These are phyloP conservation scores for Caranx ignobilis DNA, from an alignment of 2,113 vertebrate genomes.

Conservation along the genomic window DNA sequence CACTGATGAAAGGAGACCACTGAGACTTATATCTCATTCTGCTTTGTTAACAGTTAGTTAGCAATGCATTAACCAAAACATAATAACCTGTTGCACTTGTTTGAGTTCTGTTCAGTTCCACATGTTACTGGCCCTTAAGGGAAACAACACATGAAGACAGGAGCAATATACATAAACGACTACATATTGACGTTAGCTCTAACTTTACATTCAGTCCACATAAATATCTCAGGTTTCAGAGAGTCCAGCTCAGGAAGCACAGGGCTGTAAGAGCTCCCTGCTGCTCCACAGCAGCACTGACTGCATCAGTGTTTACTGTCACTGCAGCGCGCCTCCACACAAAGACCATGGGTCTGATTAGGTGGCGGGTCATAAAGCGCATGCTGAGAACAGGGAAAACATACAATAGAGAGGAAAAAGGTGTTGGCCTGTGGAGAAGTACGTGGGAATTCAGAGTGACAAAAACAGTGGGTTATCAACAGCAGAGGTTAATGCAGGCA, in stretches of 20 bases:
- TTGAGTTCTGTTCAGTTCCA: too few relatives aligned
- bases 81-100: too few relatives aligned
- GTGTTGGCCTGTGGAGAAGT: conserved; percentile 54
- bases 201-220: neutral
- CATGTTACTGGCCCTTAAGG: too few relatives aligned
- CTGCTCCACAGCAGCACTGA: neutral
- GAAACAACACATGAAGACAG: too few relatives aligned
- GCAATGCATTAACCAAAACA: too few relatives aligned
- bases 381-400: conserved; percentile 60
- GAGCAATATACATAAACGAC: too few relatives aligned
- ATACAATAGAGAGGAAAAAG: conserved; percentile 76
- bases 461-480: conserved; percentile 62
- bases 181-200: neutral
- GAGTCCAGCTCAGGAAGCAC: conserved; percentile 11
- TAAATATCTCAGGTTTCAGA: neutral
- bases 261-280: neutral
- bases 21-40: too few relatives aligned
- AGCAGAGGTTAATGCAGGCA: conserved; percentile 55
- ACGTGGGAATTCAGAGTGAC: conserved; percentile 48
- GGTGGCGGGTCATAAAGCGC: conserved; percentile 33
- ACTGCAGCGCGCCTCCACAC: conserved; percentile 15
- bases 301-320: conserved; percentile 5
- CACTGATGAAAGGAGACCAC: too few relatives aligned
- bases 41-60: too few relatives aligned
- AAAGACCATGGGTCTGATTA: conserved; percentile 38